Conservation (phyloP, 2,113 vertebrate species). For the Meleagris gallopavo region DNA sequence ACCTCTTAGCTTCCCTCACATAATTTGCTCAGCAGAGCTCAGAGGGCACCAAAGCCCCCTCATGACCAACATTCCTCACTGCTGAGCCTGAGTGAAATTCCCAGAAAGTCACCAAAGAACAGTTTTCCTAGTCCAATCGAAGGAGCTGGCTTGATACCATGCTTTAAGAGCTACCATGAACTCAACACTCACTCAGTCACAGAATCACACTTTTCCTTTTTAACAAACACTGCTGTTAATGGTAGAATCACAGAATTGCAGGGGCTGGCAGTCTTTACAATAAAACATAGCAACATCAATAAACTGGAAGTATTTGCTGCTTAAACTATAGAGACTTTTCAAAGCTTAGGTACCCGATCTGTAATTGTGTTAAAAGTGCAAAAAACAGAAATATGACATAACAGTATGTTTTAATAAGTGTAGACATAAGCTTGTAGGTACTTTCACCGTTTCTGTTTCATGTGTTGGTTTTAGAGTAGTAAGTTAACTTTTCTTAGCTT, state of each 20-base stretch:
- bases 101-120: background rate
- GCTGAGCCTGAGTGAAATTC: background rate
- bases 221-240: too few species aligned
- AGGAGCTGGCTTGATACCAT: background rate
- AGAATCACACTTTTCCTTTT: too few species aligned
- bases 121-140: background rate
- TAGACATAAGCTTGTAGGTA: background rate
- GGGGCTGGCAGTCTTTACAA: background rate
- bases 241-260: too few species aligned
- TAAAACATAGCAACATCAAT: background rate
- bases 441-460: background rate
- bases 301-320: background rate
- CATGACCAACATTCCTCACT: accelerated
- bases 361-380: background rate
- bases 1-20: background rate
- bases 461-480: accelerated
- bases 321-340: background rate
- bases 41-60: background rate
- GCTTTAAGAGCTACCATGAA: background rate
- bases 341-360: background rate
- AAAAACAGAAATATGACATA: background rate
- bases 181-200: background rate
- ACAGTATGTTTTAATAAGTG: background rate
- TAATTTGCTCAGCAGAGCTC: background rate
- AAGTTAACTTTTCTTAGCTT: background rate